Base-by-base conservation (phyloP, 2,888 invertebrate genomes). In the Caenorhabditis panamensis region DNA sequence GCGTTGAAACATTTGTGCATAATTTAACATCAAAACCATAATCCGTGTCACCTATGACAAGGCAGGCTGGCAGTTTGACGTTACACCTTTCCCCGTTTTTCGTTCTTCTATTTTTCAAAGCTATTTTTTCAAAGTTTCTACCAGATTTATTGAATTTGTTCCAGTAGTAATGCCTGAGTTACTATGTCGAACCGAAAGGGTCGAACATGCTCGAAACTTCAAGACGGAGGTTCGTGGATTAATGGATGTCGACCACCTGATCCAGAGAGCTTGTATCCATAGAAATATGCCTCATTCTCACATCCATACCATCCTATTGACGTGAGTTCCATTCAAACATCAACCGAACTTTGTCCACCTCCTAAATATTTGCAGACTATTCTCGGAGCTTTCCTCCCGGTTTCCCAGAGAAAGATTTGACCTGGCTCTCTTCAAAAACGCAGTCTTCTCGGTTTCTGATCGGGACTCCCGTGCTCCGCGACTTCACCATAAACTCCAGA, bases 181-280 rank as follows among this genome's bases (percentile, higher is more conserved):
- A 22, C 41, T 81, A 24, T 71, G 66, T 72, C 69, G 77, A 53
- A 77, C 73, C 18, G 82, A 82, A 37, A 67, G 68, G 37, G 82
- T 78, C 22, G 77, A 82, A 69, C 72, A 78, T 73, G 72, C 61
- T 16, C 72, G 82, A 31, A 78, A 83, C 28, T 83, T 83, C 44
- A 44, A 71, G 36, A 78, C 77, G 1, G 83, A 88, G 68, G 83
- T 87, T 41, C 84, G 88, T 4, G 88, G 85, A 2, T 20, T 76
- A 22, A 79, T 87, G 71, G 88, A 88, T 62, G 84, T 88, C 8
- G 79, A 87, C n/a, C 86, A 87, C 69, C 54, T 88, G 44, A 61
- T 88, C 20, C 76, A 83, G 16, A 62, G 73, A 31, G 85, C 84
- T 6, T 64, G 77, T 47, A 76, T 88, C 18, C 71, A 78, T n/a